Percentiles rank a stretch among this genome's conserved stretches.
These are phyloP conservation scores for Asteroscopus sphinx DNA, from an alignment of 2,888 invertebrate species.

Conservation along the genomic window DNA sequence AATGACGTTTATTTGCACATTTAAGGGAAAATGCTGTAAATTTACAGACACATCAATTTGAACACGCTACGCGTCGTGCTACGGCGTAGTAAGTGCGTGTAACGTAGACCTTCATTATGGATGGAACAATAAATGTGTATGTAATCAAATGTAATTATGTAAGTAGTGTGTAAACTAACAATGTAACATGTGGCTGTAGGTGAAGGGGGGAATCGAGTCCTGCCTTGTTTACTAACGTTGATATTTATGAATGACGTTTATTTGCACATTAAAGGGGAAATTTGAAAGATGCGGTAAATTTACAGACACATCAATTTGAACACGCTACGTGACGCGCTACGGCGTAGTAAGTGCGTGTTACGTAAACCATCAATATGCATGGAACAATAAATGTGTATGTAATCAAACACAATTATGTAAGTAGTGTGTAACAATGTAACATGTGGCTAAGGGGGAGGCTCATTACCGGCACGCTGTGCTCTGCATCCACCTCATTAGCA, in stretches of 20 bases:
- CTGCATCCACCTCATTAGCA: conserved; percentile 65
- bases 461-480: conserved; percentile 63
- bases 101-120: conserved; percentile 6
- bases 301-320: conserved; percentile 4
- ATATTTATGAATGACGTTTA: not conserved
- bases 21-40: conserved; percentile 6
- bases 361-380: conserved; percentile 1
- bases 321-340: conserved; percentile 14
- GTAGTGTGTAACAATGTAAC: conserved; percentile 17
- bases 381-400: conserved; percentile 10
- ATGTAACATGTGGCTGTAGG: too few species aligned
- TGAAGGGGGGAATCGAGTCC: conserved; percentile 2
- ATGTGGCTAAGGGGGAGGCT: conserved; percentile 51
- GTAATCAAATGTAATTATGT: conserved; percentile 17
- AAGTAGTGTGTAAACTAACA: too few species aligned
- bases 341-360: conserved; percentile 15
- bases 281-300: conserved; percentile 14
- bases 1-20: not conserved
- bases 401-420: conserved; percentile 20
- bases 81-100: conserved; percentile 16
- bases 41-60: conserved; percentile 4
- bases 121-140: conserved; percentile 8
- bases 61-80: conserved; percentile 12
- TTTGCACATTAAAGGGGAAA: not conserved
- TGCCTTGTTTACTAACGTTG: not conserved